Evolutionary conservation across 2,888 invertebrate genomes (phyloP).

Genomic region (Philopedon plagiatum): DNA sequence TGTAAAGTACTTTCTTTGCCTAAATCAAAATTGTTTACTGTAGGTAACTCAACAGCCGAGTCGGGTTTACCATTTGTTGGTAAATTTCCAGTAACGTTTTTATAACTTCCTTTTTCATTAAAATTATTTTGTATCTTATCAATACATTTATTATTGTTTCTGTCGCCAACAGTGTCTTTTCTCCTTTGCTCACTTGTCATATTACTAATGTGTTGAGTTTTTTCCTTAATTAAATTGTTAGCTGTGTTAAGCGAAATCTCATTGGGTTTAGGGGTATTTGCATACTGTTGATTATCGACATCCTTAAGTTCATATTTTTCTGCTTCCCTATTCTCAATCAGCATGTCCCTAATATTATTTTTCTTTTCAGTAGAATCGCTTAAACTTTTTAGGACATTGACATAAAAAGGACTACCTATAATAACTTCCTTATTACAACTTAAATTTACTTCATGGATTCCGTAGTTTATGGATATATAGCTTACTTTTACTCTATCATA

Average conservation of each 20-base stretch:
- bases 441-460: slow-evolving; percentile 73
- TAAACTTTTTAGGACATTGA: slow-evolving; percentile 55
- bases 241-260: no score
- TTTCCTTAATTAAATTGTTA: not conserved
- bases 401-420: slow-evolving; percentile 74
- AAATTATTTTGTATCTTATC: not conserved
- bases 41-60: not conserved
- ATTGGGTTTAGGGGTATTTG: not conserved
- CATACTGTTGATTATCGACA: not conserved
- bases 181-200: no score
- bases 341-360: not conserved
- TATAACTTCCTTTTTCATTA: not conserved
- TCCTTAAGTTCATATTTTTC: not conserved
- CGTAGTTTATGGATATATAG: slow-evolving; percentile 71
- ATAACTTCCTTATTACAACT: slow-evolving; percentile 73
- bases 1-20: not conserved
- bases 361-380: not conserved
- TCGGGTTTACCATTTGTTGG: not conserved
- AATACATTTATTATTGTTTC: not conserved
- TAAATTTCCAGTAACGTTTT: not conserved
- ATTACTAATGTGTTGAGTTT: no score
- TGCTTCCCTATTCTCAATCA: no score
- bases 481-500: slow-evolving; percentile 71
- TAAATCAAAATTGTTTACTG: not conserved
- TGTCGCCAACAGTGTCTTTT: no score